Evolutionary conservation across 2,888 invertebrate species (phyloP), one percentile per base, ranked within the genome.

Genomic region (Metopia argyrocephala): DNA sequence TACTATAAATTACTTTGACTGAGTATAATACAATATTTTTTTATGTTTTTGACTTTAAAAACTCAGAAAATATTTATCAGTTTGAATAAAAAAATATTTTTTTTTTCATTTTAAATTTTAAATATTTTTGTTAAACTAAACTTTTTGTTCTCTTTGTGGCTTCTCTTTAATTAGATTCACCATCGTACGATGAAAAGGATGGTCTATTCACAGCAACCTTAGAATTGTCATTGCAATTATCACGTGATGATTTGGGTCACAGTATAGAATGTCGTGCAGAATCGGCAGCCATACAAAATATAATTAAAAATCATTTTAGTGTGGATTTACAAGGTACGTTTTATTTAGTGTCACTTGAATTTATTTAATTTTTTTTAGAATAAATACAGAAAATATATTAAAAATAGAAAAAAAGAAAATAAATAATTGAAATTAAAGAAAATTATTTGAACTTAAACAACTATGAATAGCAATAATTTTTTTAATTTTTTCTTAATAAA

Each of bases 261-360:
- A 92, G 92, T 84, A 93, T 94, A 89, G 94, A 94, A 87, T 95
- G 95, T 89, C 92, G 92, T 85, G 94, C 94, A 86, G 92, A 92
- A 73, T 94, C 94, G 48, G 91, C 94, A 61, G 91, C 92, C 20
- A 86, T 91, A 69, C 92, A 93, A 61, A 91, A 93, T 83, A 90
- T 92, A 65, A 91, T 90, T 75, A 85, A 85, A 78, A 85, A 86
- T 82, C 85, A 86, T 76, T 87, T 91, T 76, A 84, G 85, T 68
- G 86, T 94, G 75, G 94, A 95, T 88, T 93, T 95, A 83, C 93
- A 95, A 89, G 95, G 95, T 95, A 91, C 85, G 84, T 83, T 38
- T 18, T 52, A 15, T n/a, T 31, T 31, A 31, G 12, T 31, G 12
- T 31, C 12, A 12, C 12, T n/a, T n/a, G n/a, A n/a, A n/a, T n/a